Base-by-base conservation (phyloP, 2,888 invertebrate species). In the Nomada ferruginata region DNA sequence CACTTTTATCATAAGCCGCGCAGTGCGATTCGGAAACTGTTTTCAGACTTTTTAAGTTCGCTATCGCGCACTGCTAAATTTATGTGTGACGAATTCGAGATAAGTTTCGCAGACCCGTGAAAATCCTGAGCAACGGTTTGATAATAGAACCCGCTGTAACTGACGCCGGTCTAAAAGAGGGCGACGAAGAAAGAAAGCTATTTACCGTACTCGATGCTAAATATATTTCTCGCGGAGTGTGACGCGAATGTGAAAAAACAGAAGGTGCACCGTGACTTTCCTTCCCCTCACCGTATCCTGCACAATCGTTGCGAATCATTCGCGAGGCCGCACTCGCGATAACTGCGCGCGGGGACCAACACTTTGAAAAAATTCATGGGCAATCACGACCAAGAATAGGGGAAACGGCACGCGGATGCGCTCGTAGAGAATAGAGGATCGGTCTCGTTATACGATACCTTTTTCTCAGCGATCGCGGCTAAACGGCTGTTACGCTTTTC, bases 21-120 rank as follows among this genome's bases (percentile, higher is more conserved):
- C 61, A 29, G 23, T 26, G 52, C 64, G 71, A 80, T 79, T 73
- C 70, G 76, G 77, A 81, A 76, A 79, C 72, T 70, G 78, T 76
- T 85, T 71, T 72, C 71, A 75, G 73, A 77, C 61, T 80, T 79
- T 86, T 83, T 78, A 70, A 70, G 29, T 73, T 65, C 70, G 86
- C 83, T 88, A 87, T 87, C 87, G 82, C 78, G 20, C 53, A 59
- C 79, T 76, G 87, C 88, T 88, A 88, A 88, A 88, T 87, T 88
- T 88, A 88, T 74, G 65, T 83, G 79, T 88, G 88, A 88, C 88
- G 84, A 88, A 82, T 82, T 65, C 71, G 72, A 72, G 88, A 88
- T 88, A 88, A 88, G 78, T 88, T 64, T 64, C 70, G 64, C 81
- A 76, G 79, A 70, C 76, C 72, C 80, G 84, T 81, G 81, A 82